Evolutionary conservation across 2,113 vertebrate species (phyloP).

Genomic region (Catharus minimus): DNA sequence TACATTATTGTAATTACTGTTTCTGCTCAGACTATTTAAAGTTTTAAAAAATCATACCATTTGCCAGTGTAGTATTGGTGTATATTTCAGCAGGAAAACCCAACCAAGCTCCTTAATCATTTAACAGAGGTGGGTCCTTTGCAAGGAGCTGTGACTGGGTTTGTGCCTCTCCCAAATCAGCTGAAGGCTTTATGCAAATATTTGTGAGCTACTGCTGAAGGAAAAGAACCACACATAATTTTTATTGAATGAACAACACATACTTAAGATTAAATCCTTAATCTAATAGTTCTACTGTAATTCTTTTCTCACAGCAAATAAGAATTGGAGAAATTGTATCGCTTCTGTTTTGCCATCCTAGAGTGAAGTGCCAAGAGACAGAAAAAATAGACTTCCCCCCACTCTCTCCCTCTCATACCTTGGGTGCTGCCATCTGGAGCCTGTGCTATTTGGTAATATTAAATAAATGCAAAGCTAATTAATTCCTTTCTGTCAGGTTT

Average conservation of each 20-base stretch:
- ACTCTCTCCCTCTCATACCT: neutral
- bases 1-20: neutral
- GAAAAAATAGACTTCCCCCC: neutral
- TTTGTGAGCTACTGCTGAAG: neutral
- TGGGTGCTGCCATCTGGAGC: slow-evolving; percentile 35
- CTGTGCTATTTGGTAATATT: slow-evolving; percentile 33
- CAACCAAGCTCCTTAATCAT: neutral
- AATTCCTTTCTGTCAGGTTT: slow-evolving; percentile 55
- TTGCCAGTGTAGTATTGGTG: neutral
- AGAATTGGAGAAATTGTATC: neutral
- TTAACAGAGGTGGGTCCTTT: neutral
- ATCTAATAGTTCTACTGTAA: neutral
- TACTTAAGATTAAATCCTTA: neutral
- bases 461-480: slow-evolving; percentile 61
- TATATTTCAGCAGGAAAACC: neutral
- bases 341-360: neutral
- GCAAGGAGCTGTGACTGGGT: neutral
- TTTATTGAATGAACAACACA: neutral
- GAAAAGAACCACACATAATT: neutral
- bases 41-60: neutral
- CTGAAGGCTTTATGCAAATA: neutral
- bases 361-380: neutral
- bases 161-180: neutral
- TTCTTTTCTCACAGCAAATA: neutral
- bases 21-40: neutral